Evolutionary conservation across 1,140 invertebrate genomes (phyloP).

Genomic region (Drosophila neocordata): DNA sequence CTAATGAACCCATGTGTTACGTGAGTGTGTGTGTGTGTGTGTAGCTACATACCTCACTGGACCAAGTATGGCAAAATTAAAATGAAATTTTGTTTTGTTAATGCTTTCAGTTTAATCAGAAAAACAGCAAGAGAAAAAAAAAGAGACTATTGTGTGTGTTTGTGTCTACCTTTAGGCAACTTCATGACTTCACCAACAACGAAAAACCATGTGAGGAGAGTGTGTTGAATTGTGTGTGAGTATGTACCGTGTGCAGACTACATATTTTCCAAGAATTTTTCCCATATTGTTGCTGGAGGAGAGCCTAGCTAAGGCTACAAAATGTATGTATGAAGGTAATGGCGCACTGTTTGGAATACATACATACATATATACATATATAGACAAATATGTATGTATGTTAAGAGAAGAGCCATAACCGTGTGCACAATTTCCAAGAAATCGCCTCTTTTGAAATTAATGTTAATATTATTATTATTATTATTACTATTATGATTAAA

Average conservation of each 20-base stretch:
- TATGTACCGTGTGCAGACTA: slow-evolving; percentile 66
- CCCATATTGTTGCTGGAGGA: slow-evolving; percentile 26
- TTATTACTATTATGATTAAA: slow-evolving; percentile 45
- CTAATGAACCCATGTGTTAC: slow-evolving; percentile 32
- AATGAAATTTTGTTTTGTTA: slow-evolving; percentile 60
- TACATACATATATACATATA: slow-evolving; percentile 29
- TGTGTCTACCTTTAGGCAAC: slow-evolving; percentile 41
- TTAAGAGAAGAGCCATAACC: slow-evolving; percentile 7
- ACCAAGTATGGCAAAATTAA: slow-evolving; percentile 60
- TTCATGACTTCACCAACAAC: slow-evolving; percentile 70
- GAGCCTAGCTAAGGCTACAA: too few relatives aligned
- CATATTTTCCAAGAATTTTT: slow-evolving; percentile 71
- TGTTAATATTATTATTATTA: slow-evolving; percentile 74
- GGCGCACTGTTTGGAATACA: too few relatives aligned
- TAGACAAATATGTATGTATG: slow-evolving; percentile 51
- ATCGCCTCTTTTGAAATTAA: slow-evolving; percentile 63
- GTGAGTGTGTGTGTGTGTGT: slow-evolving; percentile 14
- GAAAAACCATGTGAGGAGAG: slow-evolving; percentile 5
- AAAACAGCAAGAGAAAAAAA: slow-evolving; percentile 34
- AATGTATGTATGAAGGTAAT: too few relatives aligned
- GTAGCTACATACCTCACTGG: slow-evolving; percentile 20
- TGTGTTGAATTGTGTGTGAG: slow-evolving; percentile 26
- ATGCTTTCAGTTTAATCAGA: slow-evolving; percentile 76
- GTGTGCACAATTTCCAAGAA: slow-evolving; percentile 59
- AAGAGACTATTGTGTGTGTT: slow-evolving; percentile 13